Conservation (phyloP, 2,113 vertebrate species). For the Patagioenas fasciata region DNA sequence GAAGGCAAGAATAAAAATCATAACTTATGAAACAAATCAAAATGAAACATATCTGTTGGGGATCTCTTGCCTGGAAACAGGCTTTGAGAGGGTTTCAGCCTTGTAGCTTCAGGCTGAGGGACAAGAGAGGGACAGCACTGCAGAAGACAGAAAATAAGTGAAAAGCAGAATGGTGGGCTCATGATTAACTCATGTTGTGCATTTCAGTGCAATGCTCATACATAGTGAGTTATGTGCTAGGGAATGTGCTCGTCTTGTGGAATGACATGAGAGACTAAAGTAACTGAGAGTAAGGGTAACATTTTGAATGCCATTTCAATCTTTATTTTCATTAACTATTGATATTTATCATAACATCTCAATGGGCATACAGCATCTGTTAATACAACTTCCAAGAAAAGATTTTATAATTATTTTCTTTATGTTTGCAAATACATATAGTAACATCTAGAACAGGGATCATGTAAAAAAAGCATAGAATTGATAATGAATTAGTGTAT, state of each 20-base stretch:
- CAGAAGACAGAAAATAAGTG: background rate
- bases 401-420: background rate
- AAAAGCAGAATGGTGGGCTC: background rate
- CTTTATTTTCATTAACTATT: background rate
- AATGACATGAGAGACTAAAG: background rate
- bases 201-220: background rate
- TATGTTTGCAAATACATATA: background rate
- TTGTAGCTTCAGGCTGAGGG: background rate
- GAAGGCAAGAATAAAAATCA: background rate
- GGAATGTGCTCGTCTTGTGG: background rate
- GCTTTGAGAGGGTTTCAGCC: background rate
- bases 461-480: background rate
- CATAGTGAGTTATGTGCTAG: background rate
- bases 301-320: background rate
- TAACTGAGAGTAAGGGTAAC: background rate
- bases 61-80: background rate
- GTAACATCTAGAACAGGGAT: background rate
- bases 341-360: background rate
- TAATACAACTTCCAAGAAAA: background rate
- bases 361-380: background rate
- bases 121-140: background rate
- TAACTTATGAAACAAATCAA: background rate
- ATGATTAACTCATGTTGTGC: accelerated
- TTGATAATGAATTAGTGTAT: accelerated
- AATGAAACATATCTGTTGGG: background rate